phyloP scores from a whole-genome alignment of 2,113 vertebrate species.

The Colistium nudipinnis region DNA sequence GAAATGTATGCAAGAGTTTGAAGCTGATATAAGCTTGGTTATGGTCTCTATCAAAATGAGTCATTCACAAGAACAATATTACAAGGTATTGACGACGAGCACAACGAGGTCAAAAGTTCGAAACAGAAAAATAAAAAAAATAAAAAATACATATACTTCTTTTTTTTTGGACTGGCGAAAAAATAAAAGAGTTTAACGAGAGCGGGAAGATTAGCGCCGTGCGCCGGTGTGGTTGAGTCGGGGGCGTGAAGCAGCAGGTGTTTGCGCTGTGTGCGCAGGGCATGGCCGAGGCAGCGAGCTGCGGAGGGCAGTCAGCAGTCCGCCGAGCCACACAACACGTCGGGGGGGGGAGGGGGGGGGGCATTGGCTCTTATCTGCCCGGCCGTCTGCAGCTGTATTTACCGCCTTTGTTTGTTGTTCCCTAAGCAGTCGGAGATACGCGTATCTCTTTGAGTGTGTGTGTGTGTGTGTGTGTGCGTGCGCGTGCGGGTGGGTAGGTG shows the following conservation, averaged over 20 bases:
- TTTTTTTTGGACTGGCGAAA: no score
- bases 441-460: slow-evolving; percentile 46
- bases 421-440: slow-evolving; percentile 86
- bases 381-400: slow-evolving; percentile 92
- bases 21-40: background rate
- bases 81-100: background rate
- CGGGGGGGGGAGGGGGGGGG: slow-evolving; percentile 75
- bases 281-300: slow-evolving; percentile 74
- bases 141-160: no score
- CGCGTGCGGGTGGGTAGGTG: slow-evolving; percentile 47
- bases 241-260: slow-evolving; percentile 75
- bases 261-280: slow-evolving; percentile 69
- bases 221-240: slow-evolving; percentile 45
- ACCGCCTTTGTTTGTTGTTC: slow-evolving; percentile 91
- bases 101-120: background rate
- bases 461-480: slow-evolving; percentile 59
- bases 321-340: slow-evolving; percentile 73
- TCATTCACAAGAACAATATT: background rate
- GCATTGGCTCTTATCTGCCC: slow-evolving; percentile 83
- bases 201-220: slow-evolving; percentile 34
- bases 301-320: slow-evolving; percentile 77
- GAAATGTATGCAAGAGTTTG: background rate
- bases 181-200: slow-evolving; percentile 25
- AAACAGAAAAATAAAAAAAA: slow-evolving; percentile 3
- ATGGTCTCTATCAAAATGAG: slow-evolving; percentile 3